These are phyloP conservation scores for Macroteleia sp. DNA, from an alignment of 2,888 invertebrate genomes.

Conservation along the genomic window DNA sequence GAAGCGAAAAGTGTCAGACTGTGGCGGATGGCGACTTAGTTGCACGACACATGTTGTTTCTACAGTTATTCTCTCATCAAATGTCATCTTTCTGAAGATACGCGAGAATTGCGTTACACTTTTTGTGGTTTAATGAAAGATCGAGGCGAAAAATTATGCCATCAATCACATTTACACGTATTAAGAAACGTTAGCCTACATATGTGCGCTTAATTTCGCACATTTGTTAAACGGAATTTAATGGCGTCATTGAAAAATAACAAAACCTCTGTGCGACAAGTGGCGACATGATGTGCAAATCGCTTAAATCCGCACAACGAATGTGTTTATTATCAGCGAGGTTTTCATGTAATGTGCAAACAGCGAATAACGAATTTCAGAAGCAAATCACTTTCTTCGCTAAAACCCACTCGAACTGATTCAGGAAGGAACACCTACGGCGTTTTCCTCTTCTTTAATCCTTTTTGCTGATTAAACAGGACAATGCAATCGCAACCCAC, in stretches of 20 bases:
- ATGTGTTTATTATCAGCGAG: constrained; percentile 24
- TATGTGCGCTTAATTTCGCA: constrained; percentile 8
- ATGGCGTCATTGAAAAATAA: too few species aligned
- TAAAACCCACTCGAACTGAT: constrained; percentile 29
- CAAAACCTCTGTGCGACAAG: too few species aligned
- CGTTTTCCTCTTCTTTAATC: constrained; percentile 17
- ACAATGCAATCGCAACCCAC: constrained; percentile 32
- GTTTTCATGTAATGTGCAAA: too few species aligned
- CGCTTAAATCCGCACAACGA: too few species aligned
- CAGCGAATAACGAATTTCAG: constrained; percentile 34
- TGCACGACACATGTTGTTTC: constrained; percentile 43
- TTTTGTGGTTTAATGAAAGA: constrained; percentile 56
- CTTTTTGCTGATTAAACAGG: constrained; percentile 37
- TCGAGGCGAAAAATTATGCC: constrained; percentile 73
- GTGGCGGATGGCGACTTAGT: constrained; percentile 21
- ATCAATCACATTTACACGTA: constrained; percentile 73
- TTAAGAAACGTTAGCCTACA: constrained; percentile 29
- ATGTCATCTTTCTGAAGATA: constrained; percentile 44
- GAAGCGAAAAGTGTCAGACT: constrained; percentile 31
- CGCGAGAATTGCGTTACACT: constrained; percentile 50
- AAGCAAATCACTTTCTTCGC: constrained; percentile 46
- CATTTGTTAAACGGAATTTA: too few species aligned
- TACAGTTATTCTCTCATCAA: constrained; percentile 40
- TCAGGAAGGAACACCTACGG: constrained; percentile 48
- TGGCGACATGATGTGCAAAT: too few species aligned